Percentiles rank a stretch among this genome's conserved stretches.
Evolutionary conservation across 2,797 vertebrate species (phyloP).

Genomic region (Pteropus rufus): DNA sequence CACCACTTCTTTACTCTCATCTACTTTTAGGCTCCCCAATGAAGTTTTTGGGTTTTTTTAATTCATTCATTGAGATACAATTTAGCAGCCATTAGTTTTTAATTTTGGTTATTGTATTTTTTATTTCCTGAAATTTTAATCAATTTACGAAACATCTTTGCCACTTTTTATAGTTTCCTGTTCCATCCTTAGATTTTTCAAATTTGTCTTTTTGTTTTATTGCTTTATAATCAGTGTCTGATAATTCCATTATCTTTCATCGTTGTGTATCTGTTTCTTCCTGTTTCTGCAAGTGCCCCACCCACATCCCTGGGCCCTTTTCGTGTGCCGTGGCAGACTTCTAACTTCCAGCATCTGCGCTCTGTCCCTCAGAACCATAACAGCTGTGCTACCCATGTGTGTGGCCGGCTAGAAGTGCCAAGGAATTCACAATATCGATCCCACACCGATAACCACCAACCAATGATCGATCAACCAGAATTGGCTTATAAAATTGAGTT

Average conservation of each 20-base stretch:
- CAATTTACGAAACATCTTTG: not conserved
- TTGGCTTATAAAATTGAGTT: not conserved
- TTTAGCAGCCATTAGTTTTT: not conserved
- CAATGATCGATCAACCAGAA: not conserved
- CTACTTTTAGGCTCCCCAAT: not conserved
- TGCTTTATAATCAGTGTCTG: not conserved
- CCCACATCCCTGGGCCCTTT: not conserved
- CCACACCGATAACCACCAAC: not conserved
- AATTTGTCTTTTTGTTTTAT: not conserved
- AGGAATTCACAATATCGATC: not conserved
- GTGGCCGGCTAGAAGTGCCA: not conserved
- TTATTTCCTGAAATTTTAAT: not conserved
- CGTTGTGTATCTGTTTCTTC: not conserved
- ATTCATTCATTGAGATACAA: not conserved
- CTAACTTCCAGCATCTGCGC: not conserved
- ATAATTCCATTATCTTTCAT: not conserved
- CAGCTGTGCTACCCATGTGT: not conserved
- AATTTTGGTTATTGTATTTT: not conserved
- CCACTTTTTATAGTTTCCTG: not conserved
- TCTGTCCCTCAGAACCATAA: not conserved
- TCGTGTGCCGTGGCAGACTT: not conserved
- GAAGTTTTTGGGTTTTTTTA: not conserved
- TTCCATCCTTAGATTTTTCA: not conserved
- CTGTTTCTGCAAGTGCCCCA: not conserved
- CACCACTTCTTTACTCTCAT: not conserved